Base-by-base conservation (phyloP, 2,888 invertebrate species). In the Pantelozetes paolii region DNA sequence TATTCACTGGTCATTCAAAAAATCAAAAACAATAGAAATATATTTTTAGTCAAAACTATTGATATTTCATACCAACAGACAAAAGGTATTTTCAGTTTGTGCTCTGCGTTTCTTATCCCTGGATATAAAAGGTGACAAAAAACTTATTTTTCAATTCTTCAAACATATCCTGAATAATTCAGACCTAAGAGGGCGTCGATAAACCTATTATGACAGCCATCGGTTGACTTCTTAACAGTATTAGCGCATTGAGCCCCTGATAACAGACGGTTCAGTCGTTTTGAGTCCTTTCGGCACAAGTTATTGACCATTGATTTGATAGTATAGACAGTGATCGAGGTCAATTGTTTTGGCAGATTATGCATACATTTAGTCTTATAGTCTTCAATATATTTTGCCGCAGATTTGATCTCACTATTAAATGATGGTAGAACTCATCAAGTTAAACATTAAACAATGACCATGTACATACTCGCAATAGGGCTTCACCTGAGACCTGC, bases 281-380 rank as follows among this genome's bases (percentile, higher is more conserved):
- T 64, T 1, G 64, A 64, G 5, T 36, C 36, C 18, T 36, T 64
- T 1, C 40, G 36, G 11, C 40, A 64, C 18, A 64, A 36, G n/a
- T 18, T n/a, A 1, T 36, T 64, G 3, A 64, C 20, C 40, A 64
- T 64, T n/a, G 15, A 5, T 64, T 36, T 64, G 9, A n/a, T n/a
- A 2, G 64, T n/a, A 11, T 9, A 64, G n/a, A 36, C 20, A 15
- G 36, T 36, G 5, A 64, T 32, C n/a, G 40, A 32, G 1, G 64
- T 64, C 64, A 64, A 36, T 11, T 64, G 64, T 36, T 64, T 64
- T 15, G 64, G 64, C 32, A 64, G 20, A 20, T 64, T 11, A n/a
- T 64, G 32, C 64, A 64, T 64, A 20, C 64, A 64, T 9, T 64
- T 32, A 30, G 64, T 36, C 36, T 64, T 64, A n/a, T 64, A 64